Conservation (phyloP, 2,797 vertebrate genomes). For the Netta rufina region DNA sequence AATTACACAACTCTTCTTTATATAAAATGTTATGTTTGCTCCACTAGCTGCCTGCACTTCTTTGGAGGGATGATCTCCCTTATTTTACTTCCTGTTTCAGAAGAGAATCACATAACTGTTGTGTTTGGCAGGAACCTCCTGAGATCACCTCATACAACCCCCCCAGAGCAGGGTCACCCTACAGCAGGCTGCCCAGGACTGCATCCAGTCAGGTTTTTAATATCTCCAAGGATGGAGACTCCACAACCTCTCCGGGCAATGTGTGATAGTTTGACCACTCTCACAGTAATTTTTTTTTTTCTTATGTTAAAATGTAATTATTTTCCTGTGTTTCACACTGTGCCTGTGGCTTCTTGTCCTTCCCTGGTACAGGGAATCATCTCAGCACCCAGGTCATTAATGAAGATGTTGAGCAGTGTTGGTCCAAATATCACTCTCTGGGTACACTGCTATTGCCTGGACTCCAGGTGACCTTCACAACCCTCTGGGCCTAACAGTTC, state of each 20-base stretch:
- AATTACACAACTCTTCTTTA: not conserved
- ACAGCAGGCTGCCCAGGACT: fast-evolving
- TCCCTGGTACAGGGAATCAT: not conserved
- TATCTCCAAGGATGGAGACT: not conserved
- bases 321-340: not conserved
- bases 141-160: not conserved
- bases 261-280: not conserved
- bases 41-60: not conserved
- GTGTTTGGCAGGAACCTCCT: not conserved
- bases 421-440: not conserved
- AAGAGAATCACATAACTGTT: not conserved
- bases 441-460: not conserved
- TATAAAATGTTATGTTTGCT: not conserved
- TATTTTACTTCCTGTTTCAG: not conserved
- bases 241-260: not conserved
- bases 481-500: not conserved
- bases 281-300: not conserved
- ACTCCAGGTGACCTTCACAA: not conserved
- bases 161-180: fast-evolving
- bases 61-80: not conserved
- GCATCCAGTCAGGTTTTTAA: not conserved
- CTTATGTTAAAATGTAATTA: not conserved
- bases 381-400: not conserved
- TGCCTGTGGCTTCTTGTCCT: not conserved
- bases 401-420: not conserved